Base-by-base conservation (phyloP, 2,888 invertebrate species). In the Eupithecia tripunctaria region DNA sequence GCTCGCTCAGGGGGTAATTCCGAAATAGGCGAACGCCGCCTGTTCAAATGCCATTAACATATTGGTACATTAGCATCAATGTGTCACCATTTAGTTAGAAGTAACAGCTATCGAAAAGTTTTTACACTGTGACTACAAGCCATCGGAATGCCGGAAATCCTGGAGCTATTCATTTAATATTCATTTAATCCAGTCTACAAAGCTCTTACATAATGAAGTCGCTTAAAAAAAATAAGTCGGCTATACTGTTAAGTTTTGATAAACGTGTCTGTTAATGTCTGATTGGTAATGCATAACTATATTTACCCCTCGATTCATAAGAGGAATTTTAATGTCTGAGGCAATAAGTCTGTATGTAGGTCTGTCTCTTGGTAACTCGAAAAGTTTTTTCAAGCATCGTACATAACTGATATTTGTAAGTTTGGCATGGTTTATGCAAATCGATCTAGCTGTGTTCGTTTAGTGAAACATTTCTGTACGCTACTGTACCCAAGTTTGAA, bases 71-170 rank as follows among this genome's bases (percentile, higher is more conserved):
- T 56, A 56, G 56, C 56, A 56, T 56, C 56, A 14, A 56, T 56
- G 25, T 14, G 56, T 56, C 56, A 47, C 47, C 5, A 56, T 56
- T 56, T 56, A 25, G 21, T 56, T 3, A 56, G 12, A 56, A 25
- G 25, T 51, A 21, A 51, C 10, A 10, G 6, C 47, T 47, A 47
- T 8, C 47, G n/a, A 47, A 51, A 51, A 25, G 4, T 56, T 56
- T 56, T 56, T 25, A 14, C 14, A 56, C 56, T 4, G 21, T 56
- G 25, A 56, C 56, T 25, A 25, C 56, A 25, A 56, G 56, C 5
- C 25, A 56, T 56, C 5, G 56, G 56, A 56, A 56, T 56, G 56
- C 56, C 56, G 56, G 56, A 25, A 25, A 56, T 56, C 25, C 56
- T 56, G 56, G 25, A 56, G 25, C 56, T 25, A 14, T 56, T 56